Evolutionary conservation across 2,113 vertebrate species (phyloP), one percentile per base, ranked within the genome.

Genomic region (Raja brachyura): DNA sequence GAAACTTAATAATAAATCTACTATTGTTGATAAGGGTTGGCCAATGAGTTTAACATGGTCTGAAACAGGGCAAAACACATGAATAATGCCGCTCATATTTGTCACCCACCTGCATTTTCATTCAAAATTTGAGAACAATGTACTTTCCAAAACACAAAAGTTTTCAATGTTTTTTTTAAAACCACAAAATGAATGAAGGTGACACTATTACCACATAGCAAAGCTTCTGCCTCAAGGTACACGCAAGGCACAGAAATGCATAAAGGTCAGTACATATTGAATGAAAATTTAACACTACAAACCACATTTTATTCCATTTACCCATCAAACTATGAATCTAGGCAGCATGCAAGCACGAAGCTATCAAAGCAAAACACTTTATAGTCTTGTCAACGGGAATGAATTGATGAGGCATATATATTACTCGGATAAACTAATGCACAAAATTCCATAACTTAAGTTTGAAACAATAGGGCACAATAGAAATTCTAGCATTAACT

Each of bases 261-360:
- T 6, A 74, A 92, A 92, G 66, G 90, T 73, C 90, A 73, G 66
- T 73, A 25, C 73, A 74, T 28, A 73, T 11, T 54, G 68, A 92
- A 90, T 54, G 20, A 73, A 73, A 74, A 9, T 73, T 48, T 92
- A 92, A 68, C 39, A 92, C n/a, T 54, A 74, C 90, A 92, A 92
- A 92, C 90, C 90, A 74, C 90, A 92, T 92, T 92, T 92, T 25
- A 92, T 92, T 92, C 90, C 90, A 92, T 66, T 28, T 48, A 92
- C 20, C 86, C 25, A 28, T 8, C 66, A 73, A 48, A 92, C 88
- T 73, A n/a, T 39, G 33, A 92, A 73, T 48, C 70, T 48, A 54
- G 16, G 66, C 8, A 20, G 33, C 18, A 68, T 39, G 68, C 20
- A 73, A 11, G 31, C 20, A 73, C 68, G 48, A 48, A 48, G 33